Conservation (phyloP, 2,888 invertebrate genomes). For the Melolontha melolontha region DNA sequence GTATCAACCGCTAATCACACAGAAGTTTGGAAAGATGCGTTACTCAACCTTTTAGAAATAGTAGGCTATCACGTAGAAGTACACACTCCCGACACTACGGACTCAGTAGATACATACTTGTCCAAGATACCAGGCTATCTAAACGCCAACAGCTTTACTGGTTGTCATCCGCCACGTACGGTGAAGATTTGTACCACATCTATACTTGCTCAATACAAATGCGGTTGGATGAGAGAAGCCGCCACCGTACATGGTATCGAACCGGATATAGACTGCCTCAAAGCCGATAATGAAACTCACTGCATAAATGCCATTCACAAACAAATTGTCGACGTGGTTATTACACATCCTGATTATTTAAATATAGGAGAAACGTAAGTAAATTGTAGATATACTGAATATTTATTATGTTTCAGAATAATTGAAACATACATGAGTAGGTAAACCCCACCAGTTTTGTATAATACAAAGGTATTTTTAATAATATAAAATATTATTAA, state of each 20-base stretch:
- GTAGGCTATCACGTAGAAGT: constrained; percentile 68
- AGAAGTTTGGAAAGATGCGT: constrained; percentile 69
- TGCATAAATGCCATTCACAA: constrained; percentile 77
- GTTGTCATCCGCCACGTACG: constrained; percentile 76
- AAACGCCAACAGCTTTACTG: constrained; percentile 75
- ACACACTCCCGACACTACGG: constrained; percentile 70
- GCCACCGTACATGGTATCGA: constrained; percentile 80
- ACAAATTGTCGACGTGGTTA: constrained; percentile 78
- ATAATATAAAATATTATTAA: too few relatives aligned
- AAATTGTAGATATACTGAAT: too few relatives aligned
- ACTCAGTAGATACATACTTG: constrained; percentile 76
- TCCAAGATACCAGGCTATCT: constrained; percentile 72
- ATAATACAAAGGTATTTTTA: too few relatives aligned
- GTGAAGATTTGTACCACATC: constrained; percentile 76
- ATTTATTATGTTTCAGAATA: not conserved
- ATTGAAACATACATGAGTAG: too few relatives aligned
- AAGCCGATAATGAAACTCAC: constrained; percentile 70
- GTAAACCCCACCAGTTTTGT: too few relatives aligned
- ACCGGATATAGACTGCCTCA: constrained; percentile 83
- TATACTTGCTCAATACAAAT: constrained; percentile 79
- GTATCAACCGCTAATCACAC: constrained; percentile 65
- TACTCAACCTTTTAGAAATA: constrained; percentile 72
- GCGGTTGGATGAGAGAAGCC: constrained; percentile 82
- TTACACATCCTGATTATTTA: constrained; percentile 79
- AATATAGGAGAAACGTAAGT: constrained; percentile 75